A percentile compares a stretch with the other conserved stretches of the same genome.
These are phyloP conservation scores for Nowickia ferox DNA, from an alignment of 2,888 invertebrate genomes.

Conservation along the genomic window DNA sequence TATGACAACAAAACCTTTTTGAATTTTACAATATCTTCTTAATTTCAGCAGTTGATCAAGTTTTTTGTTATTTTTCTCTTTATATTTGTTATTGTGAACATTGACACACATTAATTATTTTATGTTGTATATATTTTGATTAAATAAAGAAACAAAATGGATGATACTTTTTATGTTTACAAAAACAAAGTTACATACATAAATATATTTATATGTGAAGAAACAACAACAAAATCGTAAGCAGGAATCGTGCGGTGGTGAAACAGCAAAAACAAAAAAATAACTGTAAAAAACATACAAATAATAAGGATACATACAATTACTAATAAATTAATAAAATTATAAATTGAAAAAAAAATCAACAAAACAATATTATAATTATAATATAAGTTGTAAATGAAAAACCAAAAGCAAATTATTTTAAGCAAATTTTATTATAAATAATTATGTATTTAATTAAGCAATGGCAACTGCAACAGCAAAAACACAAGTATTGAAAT, in stretches of 20 bases:
- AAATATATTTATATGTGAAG: constrained; percentile 72
- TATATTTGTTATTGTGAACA: constrained; percentile 1
- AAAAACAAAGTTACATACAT: constrained; percentile 51
- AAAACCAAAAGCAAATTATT: constrained; percentile 55
- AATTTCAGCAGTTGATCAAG: constrained; percentile 28
- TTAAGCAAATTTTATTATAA: constrained; percentile 67
- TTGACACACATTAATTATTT: constrained; percentile 10
- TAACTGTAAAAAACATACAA: constrained; percentile 73
- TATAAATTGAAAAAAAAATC: constrained; percentile 30
- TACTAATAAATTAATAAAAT: constrained; percentile 59
- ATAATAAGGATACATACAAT: constrained; percentile 66
- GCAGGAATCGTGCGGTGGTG: constrained; percentile 83
- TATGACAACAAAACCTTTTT: constrained; percentile 51
- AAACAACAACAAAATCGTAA: constrained; percentile 80
- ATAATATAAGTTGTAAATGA: constrained; percentile 41
- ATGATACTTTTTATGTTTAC: constrained; percentile 62
- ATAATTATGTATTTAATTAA: constrained; percentile 64
- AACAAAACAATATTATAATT: constrained; percentile 30
- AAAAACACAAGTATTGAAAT: constrained; percentile 65
- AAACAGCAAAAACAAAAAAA: constrained; percentile 66
- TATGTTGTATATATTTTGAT: constrained; percentile 27
- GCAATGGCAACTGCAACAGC: constrained; percentile 35
- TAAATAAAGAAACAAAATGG: constrained; percentile 38
- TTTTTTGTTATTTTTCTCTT: constrained; percentile 9
- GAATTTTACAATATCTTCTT: constrained; percentile 33